Conservation (phyloP, 1,140 invertebrate species). For the Drosophila oshimai region DNA sequence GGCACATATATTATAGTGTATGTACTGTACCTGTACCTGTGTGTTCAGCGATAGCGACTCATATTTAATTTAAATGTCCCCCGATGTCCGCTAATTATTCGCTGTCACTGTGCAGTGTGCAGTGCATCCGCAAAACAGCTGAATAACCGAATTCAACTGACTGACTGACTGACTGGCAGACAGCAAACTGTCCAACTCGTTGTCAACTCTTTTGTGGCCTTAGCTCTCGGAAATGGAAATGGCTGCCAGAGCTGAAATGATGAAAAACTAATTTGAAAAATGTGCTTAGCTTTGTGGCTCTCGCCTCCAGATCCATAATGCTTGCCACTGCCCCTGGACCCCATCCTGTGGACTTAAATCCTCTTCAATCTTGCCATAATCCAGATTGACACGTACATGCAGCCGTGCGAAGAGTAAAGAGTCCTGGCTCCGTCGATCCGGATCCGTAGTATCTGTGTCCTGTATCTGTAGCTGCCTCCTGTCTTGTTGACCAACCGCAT, state of each 20-base stretch:
- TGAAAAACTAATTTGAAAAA: slow-evolving; percentile 77
- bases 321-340: slow-evolving; percentile 5
- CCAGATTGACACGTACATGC: slow-evolving; percentile 70
- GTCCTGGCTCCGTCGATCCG: slow-evolving; percentile 23
- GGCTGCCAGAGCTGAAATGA: slow-evolving; percentile 35
- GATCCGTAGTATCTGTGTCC: slow-evolving; percentile 5
- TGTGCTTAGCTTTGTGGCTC: slow-evolving; percentile 47
- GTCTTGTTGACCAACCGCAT: slow-evolving; percentile 77
- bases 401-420: slow-evolving; percentile 38
- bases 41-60: slow-evolving; percentile 33
- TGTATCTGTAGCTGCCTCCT: slow-evolving; percentile 13
- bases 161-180: slow-evolving; percentile 6
- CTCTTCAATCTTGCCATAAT: slow-evolving; percentile 73
- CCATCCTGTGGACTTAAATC: slow-evolving; percentile 42
- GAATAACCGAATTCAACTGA: background rate
- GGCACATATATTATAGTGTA: slow-evolving; percentile 8
- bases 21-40: background rate
- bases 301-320: slow-evolving; percentile 11
- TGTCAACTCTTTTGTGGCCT: slow-evolving; percentile 36
- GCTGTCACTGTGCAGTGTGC: slow-evolving; percentile 44
- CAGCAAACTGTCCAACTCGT: slow-evolving; percentile 33
- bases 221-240: slow-evolving; percentile 56
- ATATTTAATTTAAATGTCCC: slow-evolving; percentile 69
- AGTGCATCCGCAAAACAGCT: slow-evolving; percentile 41
- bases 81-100: slow-evolving; percentile 68